Evolutionary conservation across 1,140 invertebrate species (phyloP), one percentile per base, ranked within the genome.

Genomic region (Danaus plexippus): DNA sequence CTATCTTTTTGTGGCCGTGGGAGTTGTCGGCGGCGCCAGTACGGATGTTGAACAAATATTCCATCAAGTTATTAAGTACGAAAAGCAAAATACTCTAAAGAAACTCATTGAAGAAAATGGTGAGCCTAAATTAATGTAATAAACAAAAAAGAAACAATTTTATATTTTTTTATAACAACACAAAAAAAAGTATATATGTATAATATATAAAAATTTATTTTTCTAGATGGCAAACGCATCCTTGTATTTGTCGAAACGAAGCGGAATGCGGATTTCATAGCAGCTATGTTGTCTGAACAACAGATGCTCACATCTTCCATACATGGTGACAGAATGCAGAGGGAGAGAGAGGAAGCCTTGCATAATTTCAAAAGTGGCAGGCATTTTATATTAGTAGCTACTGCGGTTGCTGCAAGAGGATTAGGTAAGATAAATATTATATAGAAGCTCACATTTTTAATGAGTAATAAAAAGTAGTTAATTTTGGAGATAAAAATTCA

Each of bases 201-300:
- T 10, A 9, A 5, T 1, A 13, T 1, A 42, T 4, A 52, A 56
- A 47, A 46, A 43, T 7, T 44, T 10, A 44, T 11, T 58, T 49
- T 62, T 67, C 6, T 63, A 85, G 82, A 76, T 13, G 63, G 71
- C 13, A 85, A 84, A 53, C 80, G 93, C 18, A 94, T 93, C 0
- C 84, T 99, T 9, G 92, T 98, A 1, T 99, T 98, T 77, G 95
- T 98, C 1, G 95, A 96, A 64, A 94, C 92, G 11, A 97, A 98
- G 73, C 91, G 93, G 48, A 94, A 91, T 43, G 95, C 82, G 0
- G 97, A 99, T 81, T 97, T 97, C 68, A 86, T 98, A 2, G 96
- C 95, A 0, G 89, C 91, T 0, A 90, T 90, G 58, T 73, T 97
- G 1, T 93, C 90, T 0, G 92, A 95, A 69, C 85, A 85, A 2